Evolutionary conservation across 2,797 vertebrate genomes (phyloP).

Genomic region (Crypturellus tataupa): DNA sequence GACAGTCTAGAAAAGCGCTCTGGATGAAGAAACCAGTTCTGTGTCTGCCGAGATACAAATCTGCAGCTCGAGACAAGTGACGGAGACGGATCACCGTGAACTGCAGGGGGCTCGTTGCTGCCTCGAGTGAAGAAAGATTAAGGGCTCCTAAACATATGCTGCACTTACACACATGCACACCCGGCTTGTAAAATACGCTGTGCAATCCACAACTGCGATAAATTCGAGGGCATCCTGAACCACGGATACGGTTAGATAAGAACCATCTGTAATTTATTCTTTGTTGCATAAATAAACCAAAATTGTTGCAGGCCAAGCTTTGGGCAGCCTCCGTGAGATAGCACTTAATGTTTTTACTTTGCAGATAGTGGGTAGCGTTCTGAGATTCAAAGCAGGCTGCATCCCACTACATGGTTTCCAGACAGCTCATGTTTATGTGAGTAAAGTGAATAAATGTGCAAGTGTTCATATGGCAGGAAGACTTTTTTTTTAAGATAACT

Average conservation of each 20-base stretch:
- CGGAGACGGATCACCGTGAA: constrained; percentile 4
- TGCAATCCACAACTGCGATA: neutral
- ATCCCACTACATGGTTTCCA: neutral
- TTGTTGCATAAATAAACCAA: neutral
- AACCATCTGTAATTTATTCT: neutral
- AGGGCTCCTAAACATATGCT: constrained; percentile 38
- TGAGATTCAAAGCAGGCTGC: neutral
- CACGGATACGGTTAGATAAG: neutral
- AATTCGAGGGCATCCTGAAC: neutral
- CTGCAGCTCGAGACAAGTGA: constrained; percentile 6
- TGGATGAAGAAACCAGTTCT: constrained; percentile 1
- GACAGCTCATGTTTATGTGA: neutral
- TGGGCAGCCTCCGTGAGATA: neutral
- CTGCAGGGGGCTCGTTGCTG: neutral
- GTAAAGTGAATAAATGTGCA: neutral
- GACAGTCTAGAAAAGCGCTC: neutral
- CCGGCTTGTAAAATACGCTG: neutral
- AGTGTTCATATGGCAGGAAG: neutral
- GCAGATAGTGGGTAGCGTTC: neutral
- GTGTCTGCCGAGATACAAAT: neutral
- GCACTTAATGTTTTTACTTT: neutral
- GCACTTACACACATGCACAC: rapidly evolving
- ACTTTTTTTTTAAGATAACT: neutral
- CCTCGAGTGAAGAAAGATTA: constrained; percentile 28
- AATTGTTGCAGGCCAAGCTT: neutral